Percentiles rank a stretch among this genome's conserved stretches.
phyloP scores from a whole-genome alignment of 2,797 vertebrate genomes.

The Enteromius trimaculatus region DNA sequence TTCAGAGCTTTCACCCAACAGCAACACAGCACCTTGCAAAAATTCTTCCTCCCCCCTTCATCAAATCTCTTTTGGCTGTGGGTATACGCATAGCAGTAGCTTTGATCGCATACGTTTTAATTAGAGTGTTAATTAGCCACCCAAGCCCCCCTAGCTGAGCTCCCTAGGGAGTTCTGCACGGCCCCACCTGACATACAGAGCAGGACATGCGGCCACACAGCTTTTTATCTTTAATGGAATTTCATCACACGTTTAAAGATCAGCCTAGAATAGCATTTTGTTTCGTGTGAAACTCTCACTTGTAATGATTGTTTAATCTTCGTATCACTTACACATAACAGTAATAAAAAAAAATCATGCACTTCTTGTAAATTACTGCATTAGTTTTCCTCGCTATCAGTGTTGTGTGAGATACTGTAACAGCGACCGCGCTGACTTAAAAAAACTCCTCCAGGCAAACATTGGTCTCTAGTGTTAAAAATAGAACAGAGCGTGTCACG shows the following conservation, averaged over 20 bases:
- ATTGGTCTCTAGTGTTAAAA: conserved; percentile 49
- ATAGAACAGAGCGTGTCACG: conserved; percentile 54
- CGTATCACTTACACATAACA: not conserved
- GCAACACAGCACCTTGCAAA: conserved; percentile 15
- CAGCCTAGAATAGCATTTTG: conserved; percentile 21
- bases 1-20: conserved; percentile 28
- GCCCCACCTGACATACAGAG: conserved; percentile 45
- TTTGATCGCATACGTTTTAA: conserved; percentile 61
- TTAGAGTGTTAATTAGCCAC: conserved; percentile 60
- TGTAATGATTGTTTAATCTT: not conserved
- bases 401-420: conserved; percentile 36
- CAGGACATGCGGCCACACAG: conserved; percentile 20
- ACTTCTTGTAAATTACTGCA: conserved; percentile 13
- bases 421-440: conserved; percentile 34
- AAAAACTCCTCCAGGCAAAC: conserved; percentile 37
- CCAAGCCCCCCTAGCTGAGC: conserved; percentile 17
- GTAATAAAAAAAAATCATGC: not conserved
- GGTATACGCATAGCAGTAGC: conserved; percentile 30
- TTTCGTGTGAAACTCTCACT: conserved; percentile 22
- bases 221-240: conserved; percentile 58
- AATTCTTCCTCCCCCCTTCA: not conserved
- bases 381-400: conserved; percentile 17
- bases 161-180: conserved; percentile 37
- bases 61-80: conserved; percentile 24
- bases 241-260: conserved; percentile 43